A percentile compares a stretch with the other conserved stretches of the same genome.
phyloP scores from a whole-genome alignment of 1,140 invertebrate genomes.

The Zaprionus capensis region DNA sequence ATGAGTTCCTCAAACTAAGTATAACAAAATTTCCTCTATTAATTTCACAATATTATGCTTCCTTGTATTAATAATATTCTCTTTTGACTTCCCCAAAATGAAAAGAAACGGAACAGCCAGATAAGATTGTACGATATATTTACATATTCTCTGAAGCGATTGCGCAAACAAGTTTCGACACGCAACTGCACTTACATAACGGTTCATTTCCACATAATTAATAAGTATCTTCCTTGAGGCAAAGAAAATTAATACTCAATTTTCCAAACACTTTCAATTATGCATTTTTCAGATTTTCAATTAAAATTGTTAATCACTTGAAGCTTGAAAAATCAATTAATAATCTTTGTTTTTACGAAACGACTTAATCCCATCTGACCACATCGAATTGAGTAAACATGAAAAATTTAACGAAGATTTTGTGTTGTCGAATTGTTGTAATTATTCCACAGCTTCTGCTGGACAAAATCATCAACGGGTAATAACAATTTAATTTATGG shows the following conservation, averaged over 20 bases:
- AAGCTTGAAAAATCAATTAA: neutral
- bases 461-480: conserved; percentile 21
- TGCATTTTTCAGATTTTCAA: conserved; percentile 7
- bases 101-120: neutral
- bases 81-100: neutral
- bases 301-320: conserved; percentile 9
- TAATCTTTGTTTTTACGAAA: neutral
- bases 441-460: conserved; percentile 8
- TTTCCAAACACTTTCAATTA: conserved; percentile 1
- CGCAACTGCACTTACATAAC: neutral
- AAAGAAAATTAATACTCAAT: neutral
- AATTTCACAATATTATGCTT: neutral
- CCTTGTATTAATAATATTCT: neutral
- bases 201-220: neutral
- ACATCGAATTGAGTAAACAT: conserved; percentile 3
- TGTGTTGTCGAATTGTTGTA: neutral
- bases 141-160: neutral
- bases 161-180: neutral
- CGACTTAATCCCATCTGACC: neutral
- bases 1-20: no score
- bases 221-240: neutral
- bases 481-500: conserved; percentile 27
- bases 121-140: neutral
- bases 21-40: no score
- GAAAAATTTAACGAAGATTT: neutral